These are phyloP conservation scores for Empis livida DNA, from an alignment of 2,888 invertebrate species.

Conservation along the genomic window DNA sequence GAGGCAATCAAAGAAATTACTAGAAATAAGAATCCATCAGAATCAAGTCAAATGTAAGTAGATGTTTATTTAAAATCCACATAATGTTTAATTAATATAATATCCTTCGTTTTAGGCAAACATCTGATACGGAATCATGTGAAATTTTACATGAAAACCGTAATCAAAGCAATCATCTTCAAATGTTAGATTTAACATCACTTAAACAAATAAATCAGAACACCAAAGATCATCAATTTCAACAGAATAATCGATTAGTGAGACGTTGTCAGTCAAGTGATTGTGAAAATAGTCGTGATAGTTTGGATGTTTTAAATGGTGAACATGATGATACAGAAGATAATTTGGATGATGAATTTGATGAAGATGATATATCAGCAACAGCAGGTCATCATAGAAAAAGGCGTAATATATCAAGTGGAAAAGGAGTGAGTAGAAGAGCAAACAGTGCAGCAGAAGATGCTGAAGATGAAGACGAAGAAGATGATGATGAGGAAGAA, in stretches of 20 bases:
- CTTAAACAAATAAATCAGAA: conserved; percentile 6
- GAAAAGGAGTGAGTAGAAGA: conserved; percentile 10
- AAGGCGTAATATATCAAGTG: conserved; percentile 20
- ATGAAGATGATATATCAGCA: conserved; percentile 24
- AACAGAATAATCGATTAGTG: conserved; percentile 20
- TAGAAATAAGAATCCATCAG: conserved; percentile 43
- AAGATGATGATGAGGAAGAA: conserved; percentile 16
- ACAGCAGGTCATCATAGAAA: conserved; percentile 23
- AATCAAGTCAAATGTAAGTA: conserved; percentile 36
- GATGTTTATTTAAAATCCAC: too few relatives aligned
- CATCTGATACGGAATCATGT: conserved; percentile 35
- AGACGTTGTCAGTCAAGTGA: conserved; percentile 32
- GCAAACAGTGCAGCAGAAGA: conserved; percentile 7
- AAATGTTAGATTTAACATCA: conserved; percentile 22
- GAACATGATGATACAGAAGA: conserved; percentile 34
- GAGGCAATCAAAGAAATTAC: conserved; percentile 68
- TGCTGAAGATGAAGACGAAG: conserved; percentile 14
- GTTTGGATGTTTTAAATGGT: conserved; percentile 26
- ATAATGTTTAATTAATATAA: neutral
- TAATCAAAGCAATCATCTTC: conserved; percentile 19
- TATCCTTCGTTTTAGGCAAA: conserved; percentile 26
- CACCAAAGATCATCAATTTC: conserved; percentile 24
- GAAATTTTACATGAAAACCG: conserved; percentile 34
- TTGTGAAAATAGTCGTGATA: conserved; percentile 30
- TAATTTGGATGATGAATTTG: conserved; percentile 33